Evolutionary conservation across 2,888 invertebrate species (phyloP), one percentile per base, ranked within the genome.

Genomic region (Meta bourneti): DNA sequence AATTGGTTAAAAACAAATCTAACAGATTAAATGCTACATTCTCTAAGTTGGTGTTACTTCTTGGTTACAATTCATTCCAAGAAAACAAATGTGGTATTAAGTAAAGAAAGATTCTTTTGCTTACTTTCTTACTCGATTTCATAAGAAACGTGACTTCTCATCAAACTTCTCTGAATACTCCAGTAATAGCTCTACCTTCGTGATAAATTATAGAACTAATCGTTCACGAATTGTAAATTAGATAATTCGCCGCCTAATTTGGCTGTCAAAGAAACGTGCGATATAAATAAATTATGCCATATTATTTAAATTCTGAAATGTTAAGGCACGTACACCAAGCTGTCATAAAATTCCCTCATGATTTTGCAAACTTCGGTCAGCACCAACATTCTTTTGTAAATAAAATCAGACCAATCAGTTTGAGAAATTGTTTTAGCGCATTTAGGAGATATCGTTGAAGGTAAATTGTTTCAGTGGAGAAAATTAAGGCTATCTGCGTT

Each of bases 271-370:
- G 74, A 74, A 75, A 84, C 54, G 61, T 74, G 84, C 61, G 20
- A 54, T 61, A 84, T 75, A 84, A 61, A 75, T 84, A 61, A 84
- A 84, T 84, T 84, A 84, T 84, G 74, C 49, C 48, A 16, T 34
- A 61, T 84, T 84, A 84, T 74, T 84, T 75, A 84, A 83, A 84
- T 75, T 20, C 54, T 19, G 84, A 61, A 75, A 84, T 75, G 52
- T 54, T 34, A 11, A 72, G 49, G 52, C 82, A 72, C 52, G 71
- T 72, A 20, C 52, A 69, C 54, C 52, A 72, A 52, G 70, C 82
- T 84, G 84, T 75, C 84, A 75, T 84, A 84, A 84, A 75, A 48
- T 75, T 52, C 75, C 34, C 51, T 54, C 61, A 61, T 84, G 74
- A 75, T 75, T 74, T 75, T 52, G 7, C 71, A 19, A 83, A 83